Evolutionary conservation across 2,888 invertebrate genomes (phyloP).

Genomic region (Andricus quercusramuli): DNA sequence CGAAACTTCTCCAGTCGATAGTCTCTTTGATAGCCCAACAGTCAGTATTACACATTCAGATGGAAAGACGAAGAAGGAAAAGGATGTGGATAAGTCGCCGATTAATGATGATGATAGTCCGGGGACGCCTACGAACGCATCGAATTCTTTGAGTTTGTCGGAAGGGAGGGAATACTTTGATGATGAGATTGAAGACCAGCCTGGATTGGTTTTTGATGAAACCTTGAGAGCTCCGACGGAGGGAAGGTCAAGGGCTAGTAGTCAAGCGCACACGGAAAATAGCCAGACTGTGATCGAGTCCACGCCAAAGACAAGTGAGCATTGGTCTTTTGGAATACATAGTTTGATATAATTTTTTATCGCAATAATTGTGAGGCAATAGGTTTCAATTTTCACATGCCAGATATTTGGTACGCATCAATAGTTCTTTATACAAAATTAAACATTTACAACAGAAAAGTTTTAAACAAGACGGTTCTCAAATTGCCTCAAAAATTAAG

Average conservation of each 20-base stretch:
- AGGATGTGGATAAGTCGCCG: constrained; percentile 76
- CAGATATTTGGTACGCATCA: too few relatives aligned
- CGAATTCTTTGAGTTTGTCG: constrained; percentile 89
- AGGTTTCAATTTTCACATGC: neutral
- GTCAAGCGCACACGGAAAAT: constrained; percentile 71
- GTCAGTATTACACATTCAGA: constrained; percentile 78
- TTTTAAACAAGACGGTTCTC: too few relatives aligned
- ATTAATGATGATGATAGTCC: constrained; percentile 80
- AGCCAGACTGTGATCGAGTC: constrained; percentile 74
- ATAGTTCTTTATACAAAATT: too few relatives aligned
- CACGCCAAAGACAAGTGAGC: constrained; percentile 71
- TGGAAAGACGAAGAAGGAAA: constrained; percentile 78
- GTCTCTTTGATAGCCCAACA: constrained; percentile 85
- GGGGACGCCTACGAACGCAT: constrained; percentile 88
- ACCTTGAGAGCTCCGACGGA: constrained; percentile 72
- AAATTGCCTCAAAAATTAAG: too few relatives aligned
- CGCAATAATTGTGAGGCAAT: neutral
- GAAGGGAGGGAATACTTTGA: constrained; percentile 92
- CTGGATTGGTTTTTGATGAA: constrained; percentile 89
- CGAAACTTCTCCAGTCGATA: constrained; percentile 91
- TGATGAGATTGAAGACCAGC: constrained; percentile 95
- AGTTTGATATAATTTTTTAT: constrained; percentile 31
- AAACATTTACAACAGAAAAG: too few relatives aligned
- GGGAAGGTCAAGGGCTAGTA: constrained; percentile 58
- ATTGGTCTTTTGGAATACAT: neutral